Conservation (phyloP, 2,888 invertebrate genomes). For the Quadriops clusia region DNA sequence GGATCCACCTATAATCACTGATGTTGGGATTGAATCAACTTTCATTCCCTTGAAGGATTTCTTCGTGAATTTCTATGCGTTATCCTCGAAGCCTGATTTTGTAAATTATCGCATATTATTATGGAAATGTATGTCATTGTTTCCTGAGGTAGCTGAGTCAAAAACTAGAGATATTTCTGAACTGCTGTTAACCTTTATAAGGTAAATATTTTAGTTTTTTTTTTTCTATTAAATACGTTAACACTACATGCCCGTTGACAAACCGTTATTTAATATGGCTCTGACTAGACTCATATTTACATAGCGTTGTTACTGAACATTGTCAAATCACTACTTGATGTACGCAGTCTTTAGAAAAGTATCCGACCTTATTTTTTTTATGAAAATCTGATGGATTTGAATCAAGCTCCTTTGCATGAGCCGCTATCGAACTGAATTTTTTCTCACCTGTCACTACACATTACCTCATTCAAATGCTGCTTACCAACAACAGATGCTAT, state of each 20-base stretch:
- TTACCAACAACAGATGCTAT: no score
- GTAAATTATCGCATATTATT: conserved; percentile 66
- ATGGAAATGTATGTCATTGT: conserved; percentile 66
- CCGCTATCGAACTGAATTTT: no score
- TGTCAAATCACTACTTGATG: no score
- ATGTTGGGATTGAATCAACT: neutral
- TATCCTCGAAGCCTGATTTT: conserved; percentile 53
- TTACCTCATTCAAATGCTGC: no score
- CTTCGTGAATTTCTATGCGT: conserved; percentile 23
- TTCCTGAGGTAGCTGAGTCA: conserved; percentile 64
- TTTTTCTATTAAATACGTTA: conserved; percentile 9
- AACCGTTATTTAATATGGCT: neutral
- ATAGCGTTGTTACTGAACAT: no score
- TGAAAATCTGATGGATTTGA: conserved; percentile 3
- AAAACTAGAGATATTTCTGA: conserved; percentile 70
- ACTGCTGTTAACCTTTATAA: conserved; percentile 69
- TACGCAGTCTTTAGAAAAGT: no score
- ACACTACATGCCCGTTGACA: neutral
- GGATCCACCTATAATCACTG: conserved; percentile 17
- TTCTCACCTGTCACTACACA: no score
- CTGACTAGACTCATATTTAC: no score
- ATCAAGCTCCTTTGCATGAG: no score
- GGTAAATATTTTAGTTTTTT: conserved; percentile 33
- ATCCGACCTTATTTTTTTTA: no score
- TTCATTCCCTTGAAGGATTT: conserved; percentile 23